Evolutionary conservation across 2,888 invertebrate genomes (phyloP).

Genomic region (Taphrorychus bicolor): DNA sequence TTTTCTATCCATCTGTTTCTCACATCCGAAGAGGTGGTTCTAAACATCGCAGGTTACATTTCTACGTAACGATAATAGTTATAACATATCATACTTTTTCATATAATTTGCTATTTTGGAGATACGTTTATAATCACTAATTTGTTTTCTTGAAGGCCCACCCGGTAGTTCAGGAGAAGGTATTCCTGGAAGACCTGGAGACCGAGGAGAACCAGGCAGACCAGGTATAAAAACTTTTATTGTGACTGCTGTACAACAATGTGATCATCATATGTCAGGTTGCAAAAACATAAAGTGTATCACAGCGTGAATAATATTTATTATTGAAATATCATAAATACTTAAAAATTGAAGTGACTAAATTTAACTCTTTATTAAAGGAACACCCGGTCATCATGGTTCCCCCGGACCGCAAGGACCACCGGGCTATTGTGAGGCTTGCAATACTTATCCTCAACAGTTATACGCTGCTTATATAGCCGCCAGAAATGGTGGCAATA

Average conservation of each 20-base stretch:
- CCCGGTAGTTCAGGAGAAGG: slow-evolving; percentile 72
- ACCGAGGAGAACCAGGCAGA: slow-evolving; percentile 76
- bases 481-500: slow-evolving; percentile 62
- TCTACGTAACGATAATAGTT: not conserved
- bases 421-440: slow-evolving; percentile 70
- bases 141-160: too few relatives aligned
- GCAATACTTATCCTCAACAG: slow-evolving; percentile 65
- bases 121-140: too few relatives aligned
- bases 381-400: slow-evolving; percentile 61
- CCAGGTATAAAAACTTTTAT: too few relatives aligned
- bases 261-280: too few relatives aligned
- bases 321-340: too few relatives aligned
- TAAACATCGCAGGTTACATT: not conserved
- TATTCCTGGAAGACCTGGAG: slow-evolving; percentile 74
- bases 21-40: not conserved
- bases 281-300: too few relatives aligned
- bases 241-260: too few relatives aligned
- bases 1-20: too few relatives aligned
- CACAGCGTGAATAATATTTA: too few relatives aligned
- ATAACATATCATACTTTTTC: too few relatives aligned
- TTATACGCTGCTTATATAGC: slow-evolving; percentile 56
- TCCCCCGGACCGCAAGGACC: slow-evolving; percentile 71
- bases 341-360: not conserved
- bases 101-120: too few relatives aligned
- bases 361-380: too few relatives aligned